Percentiles rank a stretch among this genome's conserved stretches.
These are phyloP conservation scores for Mormyrus proboscirostris DNA, from an alignment of 2,797 vertebrate genomes.

Conservation along the genomic window DNA sequence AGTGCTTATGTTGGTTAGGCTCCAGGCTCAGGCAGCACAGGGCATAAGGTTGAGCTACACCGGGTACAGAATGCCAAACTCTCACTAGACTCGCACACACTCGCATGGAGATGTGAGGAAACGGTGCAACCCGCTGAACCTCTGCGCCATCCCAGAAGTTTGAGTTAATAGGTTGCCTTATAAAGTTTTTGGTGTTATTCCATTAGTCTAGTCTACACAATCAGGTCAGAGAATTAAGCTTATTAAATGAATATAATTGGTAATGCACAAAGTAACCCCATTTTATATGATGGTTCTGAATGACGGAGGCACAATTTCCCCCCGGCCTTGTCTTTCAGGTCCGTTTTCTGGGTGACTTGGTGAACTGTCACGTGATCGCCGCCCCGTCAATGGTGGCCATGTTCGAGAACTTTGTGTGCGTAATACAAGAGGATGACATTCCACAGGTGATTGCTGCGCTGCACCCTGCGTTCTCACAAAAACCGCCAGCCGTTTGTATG, in stretches of 20 bases:
- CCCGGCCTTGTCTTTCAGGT: constrained; percentile 59
- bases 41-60: not conserved
- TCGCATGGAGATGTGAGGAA: not conserved
- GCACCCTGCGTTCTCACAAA: not conserved
- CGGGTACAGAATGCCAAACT: not conserved
- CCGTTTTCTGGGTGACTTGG: constrained; percentile 88
- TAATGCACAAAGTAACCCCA: not conserved
- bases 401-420: constrained; percentile 95
- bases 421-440: constrained; percentile 93
- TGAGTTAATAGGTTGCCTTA: not conserved
- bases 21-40: not conserved
- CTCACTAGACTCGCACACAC: not conserved
- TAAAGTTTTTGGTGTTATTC: constrained; percentile 3
- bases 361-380: constrained; percentile 97
- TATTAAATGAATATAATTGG: not conserved
- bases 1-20: not conserved
- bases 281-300: not conserved
- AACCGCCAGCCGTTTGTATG: not conserved
- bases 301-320: not conserved
- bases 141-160: not conserved
- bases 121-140: not conserved
- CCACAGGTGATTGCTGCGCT: constrained; percentile 72
- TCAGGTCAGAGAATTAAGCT: constrained; percentile 1
- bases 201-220: not conserved
- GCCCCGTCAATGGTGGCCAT: constrained; percentile 97